phyloP scores from a whole-genome alignment of 2,797 vertebrate genomes.

The Jordanella pulchra region DNA sequence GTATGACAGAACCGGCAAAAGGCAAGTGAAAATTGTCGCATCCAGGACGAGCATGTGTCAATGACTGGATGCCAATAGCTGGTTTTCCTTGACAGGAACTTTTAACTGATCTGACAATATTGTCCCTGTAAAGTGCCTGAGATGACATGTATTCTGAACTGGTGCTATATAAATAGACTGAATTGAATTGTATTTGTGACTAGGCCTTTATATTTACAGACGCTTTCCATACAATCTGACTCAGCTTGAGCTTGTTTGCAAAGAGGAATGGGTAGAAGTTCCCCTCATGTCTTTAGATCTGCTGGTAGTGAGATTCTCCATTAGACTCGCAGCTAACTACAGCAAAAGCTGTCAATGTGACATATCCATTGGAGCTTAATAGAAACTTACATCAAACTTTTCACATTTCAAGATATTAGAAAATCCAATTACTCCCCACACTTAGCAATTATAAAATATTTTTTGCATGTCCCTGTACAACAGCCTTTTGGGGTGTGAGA shows the following conservation, averaged over 20 bases:
- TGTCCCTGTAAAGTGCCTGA: too few species aligned
- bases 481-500: slow-evolving; percentile 1
- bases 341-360: not conserved
- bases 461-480: not conserved
- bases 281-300: not conserved
- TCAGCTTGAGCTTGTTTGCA: not conserved
- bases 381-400: not conserved
- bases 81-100: too few species aligned
- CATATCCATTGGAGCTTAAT: not conserved
- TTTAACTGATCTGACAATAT: too few species aligned
- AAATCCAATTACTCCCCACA: too few species aligned
- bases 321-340: not conserved
- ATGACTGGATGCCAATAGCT: too few species aligned
- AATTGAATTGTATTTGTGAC: too few species aligned
- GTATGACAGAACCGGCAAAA: too few species aligned
- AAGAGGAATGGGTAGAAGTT: not conserved
- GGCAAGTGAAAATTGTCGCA: too few species aligned
- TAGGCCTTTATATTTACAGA: not conserved
- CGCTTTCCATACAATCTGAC: not conserved
- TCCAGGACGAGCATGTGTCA: too few species aligned
- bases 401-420: not conserved
- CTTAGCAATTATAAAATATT: not conserved
- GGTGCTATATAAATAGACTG: too few species aligned
- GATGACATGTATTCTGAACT: too few species aligned
- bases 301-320: not conserved